These are phyloP conservation scores for Marasmarcha lunaedactyla DNA, from an alignment of 2,888 invertebrate species.

Conservation along the genomic window DNA sequence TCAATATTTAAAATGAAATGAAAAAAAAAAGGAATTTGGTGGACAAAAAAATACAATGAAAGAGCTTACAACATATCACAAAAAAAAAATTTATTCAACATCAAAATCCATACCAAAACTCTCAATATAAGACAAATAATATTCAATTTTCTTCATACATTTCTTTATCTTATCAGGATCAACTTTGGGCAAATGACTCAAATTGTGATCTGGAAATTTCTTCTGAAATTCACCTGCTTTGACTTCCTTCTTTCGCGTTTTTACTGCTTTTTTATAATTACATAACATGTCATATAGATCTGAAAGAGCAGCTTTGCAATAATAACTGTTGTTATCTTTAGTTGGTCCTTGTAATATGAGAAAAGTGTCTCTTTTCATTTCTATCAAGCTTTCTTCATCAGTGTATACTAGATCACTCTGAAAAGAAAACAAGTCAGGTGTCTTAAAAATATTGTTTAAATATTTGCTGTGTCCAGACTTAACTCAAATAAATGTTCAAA, in stretches of 20 bases:
- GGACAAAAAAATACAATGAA: no score
- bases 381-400: conserved; percentile 66
- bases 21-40: no score
- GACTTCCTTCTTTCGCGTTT: neutral
- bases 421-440: conserved; percentile 20
- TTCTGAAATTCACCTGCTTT: conserved; percentile 56
- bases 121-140: conserved; percentile 76
- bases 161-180: conserved; percentile 65
- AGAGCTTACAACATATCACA: no score
- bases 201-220: conserved; percentile 67
- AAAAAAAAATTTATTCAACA: neutral
- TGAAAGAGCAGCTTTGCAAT: conserved; percentile 75
- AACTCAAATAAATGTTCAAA: no score
- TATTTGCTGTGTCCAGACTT: no score
- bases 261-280: conserved; percentile 36
- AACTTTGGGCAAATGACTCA: conserved; percentile 55
- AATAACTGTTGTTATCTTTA: conserved; percentile 58
- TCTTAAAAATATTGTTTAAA: no score
- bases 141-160: conserved; percentile 77
- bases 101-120: conserved; percentile 24
- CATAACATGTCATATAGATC: conserved; percentile 71
- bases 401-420: conserved; percentile 70
- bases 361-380: conserved; percentile 72
- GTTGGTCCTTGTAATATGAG: conserved; percentile 73
- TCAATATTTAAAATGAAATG: no score